A percentile compares a stretch with the other conserved stretches of the same genome.
Evolutionary conservation across 2,888 invertebrate genomes (phyloP).

Genomic region (Caenorhabditis imperialis): DNA sequence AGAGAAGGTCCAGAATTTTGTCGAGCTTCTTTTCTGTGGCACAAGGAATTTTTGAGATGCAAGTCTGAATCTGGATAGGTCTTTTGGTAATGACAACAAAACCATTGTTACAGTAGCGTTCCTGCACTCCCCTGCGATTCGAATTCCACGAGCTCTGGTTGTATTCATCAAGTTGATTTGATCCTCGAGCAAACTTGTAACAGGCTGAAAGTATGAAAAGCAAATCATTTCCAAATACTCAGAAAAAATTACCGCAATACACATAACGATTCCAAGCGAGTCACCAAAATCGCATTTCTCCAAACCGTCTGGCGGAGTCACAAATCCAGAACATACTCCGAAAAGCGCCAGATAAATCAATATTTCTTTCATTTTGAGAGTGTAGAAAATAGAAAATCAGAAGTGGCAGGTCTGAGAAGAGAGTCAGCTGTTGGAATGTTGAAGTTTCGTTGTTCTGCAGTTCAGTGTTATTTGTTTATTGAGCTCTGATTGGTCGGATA

Average conservation of each 20-base stretch:
- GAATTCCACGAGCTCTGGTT: conserved; percentile 34
- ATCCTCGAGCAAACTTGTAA: conserved; percentile 7
- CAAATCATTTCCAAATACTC: too few relatives aligned
- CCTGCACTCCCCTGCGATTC: conserved; percentile 31
- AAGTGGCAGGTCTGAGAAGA: too few relatives aligned
- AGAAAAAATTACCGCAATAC: conserved; percentile 20
- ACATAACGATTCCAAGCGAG: conserved; percentile 19
- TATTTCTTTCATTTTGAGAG: too few relatives aligned
- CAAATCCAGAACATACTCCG: too few relatives aligned
- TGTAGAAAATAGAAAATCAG: too few relatives aligned
- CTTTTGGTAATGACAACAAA: too few relatives aligned
- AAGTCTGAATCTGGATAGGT: conserved; percentile 46
- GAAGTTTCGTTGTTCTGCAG: too few relatives aligned
- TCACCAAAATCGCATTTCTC: conserved; percentile 28
- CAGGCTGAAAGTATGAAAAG: too few relatives aligned
- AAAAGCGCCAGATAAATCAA: too few relatives aligned
- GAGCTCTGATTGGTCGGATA: too few relatives aligned
- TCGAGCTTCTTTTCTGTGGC: conserved; percentile 23
- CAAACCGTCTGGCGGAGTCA: conserved; percentile 15
- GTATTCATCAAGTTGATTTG: conserved; percentile 22
- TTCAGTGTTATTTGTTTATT: too few relatives aligned
- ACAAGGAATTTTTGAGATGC: conserved; percentile 19
- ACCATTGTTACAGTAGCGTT: conserved; percentile 18
- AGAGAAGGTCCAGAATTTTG: conserved; percentile 29
- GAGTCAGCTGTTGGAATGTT: too few relatives aligned